Conservation (phyloP, 2,888 invertebrate genomes). For the Xanthia togata region DNA sequence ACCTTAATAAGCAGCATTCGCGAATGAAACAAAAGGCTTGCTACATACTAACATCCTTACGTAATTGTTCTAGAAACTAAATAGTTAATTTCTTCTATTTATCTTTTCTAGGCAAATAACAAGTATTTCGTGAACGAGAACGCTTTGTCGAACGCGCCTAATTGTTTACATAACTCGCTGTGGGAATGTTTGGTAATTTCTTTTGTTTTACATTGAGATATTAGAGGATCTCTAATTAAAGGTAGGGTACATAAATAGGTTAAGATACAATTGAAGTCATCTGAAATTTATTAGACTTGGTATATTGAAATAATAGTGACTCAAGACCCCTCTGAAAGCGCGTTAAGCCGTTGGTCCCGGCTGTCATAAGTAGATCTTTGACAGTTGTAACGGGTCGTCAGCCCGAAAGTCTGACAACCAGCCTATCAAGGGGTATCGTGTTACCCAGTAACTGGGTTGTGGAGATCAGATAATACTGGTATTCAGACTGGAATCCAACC, state of each 20-base stretch:
- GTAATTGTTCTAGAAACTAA: constrained; percentile 51
- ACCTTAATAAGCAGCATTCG: constrained; percentile 29
- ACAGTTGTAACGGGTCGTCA: no score
- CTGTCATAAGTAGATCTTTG: no score
- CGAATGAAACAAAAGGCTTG: constrained; percentile 41
- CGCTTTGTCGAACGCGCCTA: constrained; percentile 46
- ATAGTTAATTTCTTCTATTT: constrained; percentile 60
- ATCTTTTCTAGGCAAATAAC: constrained; percentile 51
- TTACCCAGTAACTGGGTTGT: no score
- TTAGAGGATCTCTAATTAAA: constrained; percentile 12
- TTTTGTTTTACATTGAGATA: constrained; percentile 20
- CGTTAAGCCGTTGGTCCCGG: no score
- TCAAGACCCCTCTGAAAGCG: no score
- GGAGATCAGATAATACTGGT: no score
- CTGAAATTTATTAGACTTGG: neutral
- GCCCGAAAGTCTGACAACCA: no score
- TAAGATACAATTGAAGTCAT: neutral
- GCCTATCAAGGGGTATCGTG: no score
- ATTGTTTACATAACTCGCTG: constrained; percentile 42
- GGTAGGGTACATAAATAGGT: neutral
- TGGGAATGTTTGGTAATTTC: constrained; percentile 40
- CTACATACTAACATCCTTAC: constrained; percentile 42
- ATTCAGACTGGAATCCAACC: no score
- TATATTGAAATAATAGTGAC: neutral
- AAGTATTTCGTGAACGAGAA: constrained; percentile 47